These are phyloP conservation scores for Lypha dubia DNA, from an alignment of 2,888 invertebrate genomes.

Conservation along the genomic window DNA sequence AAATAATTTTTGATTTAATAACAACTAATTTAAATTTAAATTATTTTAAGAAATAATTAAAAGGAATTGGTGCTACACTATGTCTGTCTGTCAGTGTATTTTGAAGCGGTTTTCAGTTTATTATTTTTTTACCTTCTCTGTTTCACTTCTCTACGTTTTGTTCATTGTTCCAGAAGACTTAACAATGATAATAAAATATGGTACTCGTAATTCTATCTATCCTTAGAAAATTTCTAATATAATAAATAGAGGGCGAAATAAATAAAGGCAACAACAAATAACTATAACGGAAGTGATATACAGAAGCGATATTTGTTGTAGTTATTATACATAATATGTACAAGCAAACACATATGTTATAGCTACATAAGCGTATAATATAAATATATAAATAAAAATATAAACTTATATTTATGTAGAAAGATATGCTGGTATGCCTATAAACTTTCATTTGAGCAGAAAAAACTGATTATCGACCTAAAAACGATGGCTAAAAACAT, in stretches of 20 bases:
- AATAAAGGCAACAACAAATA: conserved; percentile 16
- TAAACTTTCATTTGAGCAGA: background rate
- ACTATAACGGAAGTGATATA: background rate
- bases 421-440: background rate
- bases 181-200: conserved; percentile 57
- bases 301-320: background rate
- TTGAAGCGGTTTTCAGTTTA: background rate
- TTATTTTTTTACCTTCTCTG: background rate
- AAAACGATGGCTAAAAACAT: conserved; percentile 4
- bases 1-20: background rate
- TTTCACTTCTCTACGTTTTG: conserved; percentile 26
- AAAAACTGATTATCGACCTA: background rate
- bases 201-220: conserved; percentile 30
- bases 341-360: background rate
- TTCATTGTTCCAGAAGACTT: conserved; percentile 66
- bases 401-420: background rate
- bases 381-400: background rate
- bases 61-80: background rate
- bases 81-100: background rate
- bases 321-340: background rate
- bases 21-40: conserved; percentile 1
- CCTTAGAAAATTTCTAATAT: conserved; percentile 22
- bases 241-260: conserved; percentile 1
- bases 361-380: too few species aligned
- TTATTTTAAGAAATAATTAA: conserved; percentile 18